A percentile compares a stretch with the other conserved stretches of the same genome.
Conservation (phyloP, 2,888 invertebrate genomes). For the Saturnia japonica region DNA sequence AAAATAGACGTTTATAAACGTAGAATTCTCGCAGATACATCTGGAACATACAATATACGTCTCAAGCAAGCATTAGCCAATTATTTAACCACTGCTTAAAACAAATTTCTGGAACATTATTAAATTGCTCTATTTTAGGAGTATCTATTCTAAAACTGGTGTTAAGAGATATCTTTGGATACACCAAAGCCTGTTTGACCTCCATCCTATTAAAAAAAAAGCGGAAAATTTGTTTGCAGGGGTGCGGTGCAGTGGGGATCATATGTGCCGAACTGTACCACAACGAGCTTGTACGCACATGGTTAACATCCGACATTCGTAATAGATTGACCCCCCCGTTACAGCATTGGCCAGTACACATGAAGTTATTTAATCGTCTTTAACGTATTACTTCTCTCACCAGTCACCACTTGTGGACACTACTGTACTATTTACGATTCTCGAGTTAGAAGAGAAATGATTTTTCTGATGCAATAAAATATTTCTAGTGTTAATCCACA, state of each 20-base stretch:
- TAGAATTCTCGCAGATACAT: constrained; percentile 4
- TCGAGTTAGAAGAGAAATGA: background rate
- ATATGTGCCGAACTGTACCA: background rate
- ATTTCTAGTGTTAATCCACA: background rate
- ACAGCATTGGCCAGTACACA: background rate
- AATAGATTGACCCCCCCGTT: background rate
- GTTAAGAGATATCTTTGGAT: background rate
- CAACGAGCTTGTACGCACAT: background rate
- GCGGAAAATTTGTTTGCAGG: background rate
- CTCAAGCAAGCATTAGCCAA: background rate
- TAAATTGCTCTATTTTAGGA: no score
- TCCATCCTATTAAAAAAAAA: background rate
- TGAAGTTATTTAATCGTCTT: background rate
- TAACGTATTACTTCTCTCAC: background rate
- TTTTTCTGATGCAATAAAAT: background rate
- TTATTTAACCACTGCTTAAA: background rate
- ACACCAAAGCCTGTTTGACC: background rate
- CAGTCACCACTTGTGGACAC: background rate
- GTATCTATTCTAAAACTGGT: no score
- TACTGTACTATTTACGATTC: background rate
- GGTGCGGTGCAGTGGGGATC: background rate
- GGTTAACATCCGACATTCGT: background rate
- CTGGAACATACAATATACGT: background rate
- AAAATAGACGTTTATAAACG: constrained; percentile 7
- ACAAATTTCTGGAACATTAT: background rate